Evolutionary conservation across 2,797 vertebrate genomes (phyloP).

Genomic region (Squalus acanthias): DNA sequence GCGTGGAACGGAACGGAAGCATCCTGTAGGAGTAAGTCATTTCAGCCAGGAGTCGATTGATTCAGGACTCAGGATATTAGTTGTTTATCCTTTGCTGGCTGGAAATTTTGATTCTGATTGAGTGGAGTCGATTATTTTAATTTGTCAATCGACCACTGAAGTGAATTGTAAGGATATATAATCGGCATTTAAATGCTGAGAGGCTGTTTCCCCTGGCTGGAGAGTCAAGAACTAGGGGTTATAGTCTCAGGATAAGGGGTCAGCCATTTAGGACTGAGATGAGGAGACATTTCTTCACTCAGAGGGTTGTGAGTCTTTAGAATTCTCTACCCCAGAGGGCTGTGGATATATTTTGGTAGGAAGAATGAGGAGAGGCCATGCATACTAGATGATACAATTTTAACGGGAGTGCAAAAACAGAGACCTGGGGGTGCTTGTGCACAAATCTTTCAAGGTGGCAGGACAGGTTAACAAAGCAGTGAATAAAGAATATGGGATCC

Average conservation of each 20-base stretch:
- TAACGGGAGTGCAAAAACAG: no score
- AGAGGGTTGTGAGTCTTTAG: not conserved
- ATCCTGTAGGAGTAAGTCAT: constrained; percentile 73
- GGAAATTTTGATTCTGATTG: not conserved
- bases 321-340: not conserved
- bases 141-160: not conserved
- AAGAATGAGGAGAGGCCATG: no score
- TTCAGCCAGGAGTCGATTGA: not conserved
- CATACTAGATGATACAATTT: no score
- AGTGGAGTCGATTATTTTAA: not conserved
- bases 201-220: not conserved
- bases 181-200: not conserved
- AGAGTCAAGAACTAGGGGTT: not conserved
- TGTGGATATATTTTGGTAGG: not conserved
- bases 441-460: no score
- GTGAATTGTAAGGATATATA: not conserved
- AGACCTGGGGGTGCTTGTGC: no score
- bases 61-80: not conserved
- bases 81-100: not conserved
- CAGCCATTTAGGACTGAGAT: not conserved
- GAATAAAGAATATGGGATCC: no score
- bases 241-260: not conserved
- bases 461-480: no score
- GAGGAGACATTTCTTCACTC: not conserved
- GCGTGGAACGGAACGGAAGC: constrained; percentile 77